These are phyloP conservation scores for Onthophagus sagittarius DNA, from an alignment of 2,888 invertebrate species.

Conservation along the genomic window DNA sequence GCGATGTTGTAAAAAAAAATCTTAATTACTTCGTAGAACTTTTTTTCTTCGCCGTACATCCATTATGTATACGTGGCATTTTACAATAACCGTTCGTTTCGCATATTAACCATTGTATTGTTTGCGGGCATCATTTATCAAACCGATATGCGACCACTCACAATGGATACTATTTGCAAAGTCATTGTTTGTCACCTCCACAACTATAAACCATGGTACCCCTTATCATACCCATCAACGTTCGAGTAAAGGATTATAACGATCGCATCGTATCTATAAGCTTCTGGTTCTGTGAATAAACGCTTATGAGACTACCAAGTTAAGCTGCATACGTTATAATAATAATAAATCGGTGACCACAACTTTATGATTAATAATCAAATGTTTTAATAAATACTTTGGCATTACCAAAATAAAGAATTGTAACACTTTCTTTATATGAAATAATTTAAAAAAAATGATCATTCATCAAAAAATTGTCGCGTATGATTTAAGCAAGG, in stretches of 20 bases:
- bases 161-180: background rate
- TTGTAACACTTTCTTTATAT: too few species aligned
- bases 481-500: too few species aligned
- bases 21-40: background rate
- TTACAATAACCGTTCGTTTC: background rate
- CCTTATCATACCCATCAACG: background rate
- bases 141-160: background rate
- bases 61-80: background rate
- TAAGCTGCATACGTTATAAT: background rate
- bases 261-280: slow-evolving; percentile 1
- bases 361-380: too few species aligned
- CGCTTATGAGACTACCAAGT: background rate
- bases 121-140: slow-evolving; percentile 10
- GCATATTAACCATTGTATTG: slow-evolving; percentile 2
- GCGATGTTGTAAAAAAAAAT: background rate
- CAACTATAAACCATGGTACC: background rate
- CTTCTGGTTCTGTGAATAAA: background rate
- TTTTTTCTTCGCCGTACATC: background rate
- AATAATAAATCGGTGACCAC: too few species aligned
- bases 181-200: slow-evolving; percentile 4
- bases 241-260: background rate
- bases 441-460: too few species aligned
- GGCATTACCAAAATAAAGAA: too few species aligned
- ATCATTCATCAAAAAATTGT: too few species aligned
- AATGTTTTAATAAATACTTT: too few species aligned